Base-by-base conservation (phyloP, 1,140 invertebrate species). In the Zaprionus taronus region DNA sequence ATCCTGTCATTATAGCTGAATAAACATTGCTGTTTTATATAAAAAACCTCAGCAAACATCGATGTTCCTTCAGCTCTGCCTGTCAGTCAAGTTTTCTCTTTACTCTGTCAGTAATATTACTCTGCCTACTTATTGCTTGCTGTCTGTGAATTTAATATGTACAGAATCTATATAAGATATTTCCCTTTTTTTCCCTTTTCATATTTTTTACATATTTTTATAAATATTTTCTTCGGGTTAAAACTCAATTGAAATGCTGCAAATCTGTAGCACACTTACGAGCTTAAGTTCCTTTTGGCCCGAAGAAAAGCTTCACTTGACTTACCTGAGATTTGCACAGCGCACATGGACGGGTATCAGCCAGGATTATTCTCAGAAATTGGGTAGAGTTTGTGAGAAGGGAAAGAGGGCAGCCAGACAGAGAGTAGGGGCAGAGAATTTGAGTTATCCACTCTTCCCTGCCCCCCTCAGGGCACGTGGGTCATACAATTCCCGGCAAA, bases 321-420 rank as follows among this genome's bases (percentile, higher is more conserved):
- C 47, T 56, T 56, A 56, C 53, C 22, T 26, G 53, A 56, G 53
- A 56, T 56, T 56, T 56, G 24, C 22, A 15, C 20, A 53, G 36
- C 36, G 26, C 12, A 56, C 22, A 56, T 20, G 44, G 17, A 20
- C 9, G n/a, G 24, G 41, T 20, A 57, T 26, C 41, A 66, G 5
- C 62, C 26, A 4, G 49, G 53, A 36, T 41, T 66, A 41, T 66
- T 57, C 64, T 56, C 34, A 15, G 64, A 66, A 66, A 56, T 66
- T 41, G 53, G 22, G 36, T 56, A n/a, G n/a, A n/a, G n/a, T n/a
- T n/a, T n/a, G n/a, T n/a, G n/a, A n/a, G n/a, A n/a, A n/a, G n/a
- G 31, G 26, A 56, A 15, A 31, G 11, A 31, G 53, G 17, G 24
- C 11, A 55, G 12, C 15, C n/a, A 44, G 41, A 17, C 41, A 44